These are phyloP conservation scores for Agelastica alni DNA, from an alignment of 2,888 invertebrate species.

Conservation along the genomic window DNA sequence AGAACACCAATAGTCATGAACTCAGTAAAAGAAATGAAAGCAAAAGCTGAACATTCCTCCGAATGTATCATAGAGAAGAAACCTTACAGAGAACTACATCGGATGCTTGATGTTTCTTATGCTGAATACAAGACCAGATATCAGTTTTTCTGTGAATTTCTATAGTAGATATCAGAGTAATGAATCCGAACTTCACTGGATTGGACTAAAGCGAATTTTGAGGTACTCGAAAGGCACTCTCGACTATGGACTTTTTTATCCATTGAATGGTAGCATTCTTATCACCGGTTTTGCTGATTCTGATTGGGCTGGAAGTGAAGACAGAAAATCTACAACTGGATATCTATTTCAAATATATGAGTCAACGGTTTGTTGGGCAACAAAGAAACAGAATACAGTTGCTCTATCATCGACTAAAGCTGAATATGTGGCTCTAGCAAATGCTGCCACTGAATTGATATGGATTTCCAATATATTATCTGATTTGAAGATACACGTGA, in stretches of 20 bases:
- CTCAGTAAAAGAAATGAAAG: too few relatives aligned
- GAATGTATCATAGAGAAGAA: background rate
- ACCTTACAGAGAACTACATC: constrained; percentile 13
- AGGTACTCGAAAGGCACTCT: background rate
- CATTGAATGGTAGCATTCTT: constrained; percentile 6
- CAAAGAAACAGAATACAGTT: constrained; percentile 17
- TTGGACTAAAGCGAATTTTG: background rate
- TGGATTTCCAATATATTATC: background rate
- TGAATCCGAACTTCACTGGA: constrained; percentile 3
- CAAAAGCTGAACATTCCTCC: background rate
- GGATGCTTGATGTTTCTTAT: constrained; percentile 30
- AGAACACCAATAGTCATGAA: constrained; percentile 16
- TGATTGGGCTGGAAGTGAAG: constrained; percentile 43
- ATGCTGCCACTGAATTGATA: background rate
- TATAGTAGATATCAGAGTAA: constrained; percentile 26
- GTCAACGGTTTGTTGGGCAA: constrained; percentile 42
- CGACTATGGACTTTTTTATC: background rate
- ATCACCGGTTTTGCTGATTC: constrained; percentile 42
- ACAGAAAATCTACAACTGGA: constrained; percentile 46
- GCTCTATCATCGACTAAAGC: constrained; percentile 2
- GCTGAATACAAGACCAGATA: constrained; percentile 24
- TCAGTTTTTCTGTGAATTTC: constrained; percentile 24
- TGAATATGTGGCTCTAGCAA: constrained; percentile 2
- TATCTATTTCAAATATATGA: constrained; percentile 40
- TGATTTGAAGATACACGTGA: background rate